Conservation (phyloP, 35 echinoderm and acorn worm genomes). For the Diadema setosum region DNA sequence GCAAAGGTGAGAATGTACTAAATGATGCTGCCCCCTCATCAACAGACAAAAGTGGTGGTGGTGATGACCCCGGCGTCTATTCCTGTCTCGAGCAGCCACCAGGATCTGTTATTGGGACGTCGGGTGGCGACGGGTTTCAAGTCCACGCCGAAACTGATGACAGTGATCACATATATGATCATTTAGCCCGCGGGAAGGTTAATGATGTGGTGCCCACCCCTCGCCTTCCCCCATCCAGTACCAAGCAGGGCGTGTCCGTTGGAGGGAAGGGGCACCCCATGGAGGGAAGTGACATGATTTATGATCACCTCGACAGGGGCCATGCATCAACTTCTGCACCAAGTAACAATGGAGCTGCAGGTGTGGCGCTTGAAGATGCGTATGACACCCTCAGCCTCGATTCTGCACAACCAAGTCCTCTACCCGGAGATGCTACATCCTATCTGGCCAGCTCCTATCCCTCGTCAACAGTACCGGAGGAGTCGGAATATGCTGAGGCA, state of each 20-base stretch:
- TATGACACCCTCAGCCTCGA: background rate
- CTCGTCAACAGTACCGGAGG: background rate
- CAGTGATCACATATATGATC: slow-evolving; percentile 38
- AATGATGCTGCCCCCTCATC: background rate
- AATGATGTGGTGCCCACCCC: background rate
- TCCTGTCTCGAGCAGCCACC: background rate
- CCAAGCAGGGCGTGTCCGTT: background rate
- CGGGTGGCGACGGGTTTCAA: background rate
- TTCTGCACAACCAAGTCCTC: background rate
- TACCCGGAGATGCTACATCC: background rate
- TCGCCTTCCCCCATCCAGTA: background rate
- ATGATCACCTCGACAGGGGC: slow-evolving; percentile 30
- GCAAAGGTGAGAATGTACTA: background rate
- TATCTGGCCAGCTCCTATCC: slow-evolving; percentile 1
- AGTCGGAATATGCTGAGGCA: slow-evolving; percentile 8
- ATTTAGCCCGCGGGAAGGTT: slow-evolving; percentile 6
- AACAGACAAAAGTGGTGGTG: background rate
- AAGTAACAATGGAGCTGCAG: background rate
- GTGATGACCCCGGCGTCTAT: background rate
- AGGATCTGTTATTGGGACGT: background rate
- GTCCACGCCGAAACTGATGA: background rate
- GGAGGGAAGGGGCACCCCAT: background rate
- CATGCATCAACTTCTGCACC: background rate
- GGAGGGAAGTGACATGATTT: background rate
- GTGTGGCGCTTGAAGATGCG: background rate